Conservation (phyloP, 2,113 vertebrate species). For the Capricornis sumatraensis region DNA sequence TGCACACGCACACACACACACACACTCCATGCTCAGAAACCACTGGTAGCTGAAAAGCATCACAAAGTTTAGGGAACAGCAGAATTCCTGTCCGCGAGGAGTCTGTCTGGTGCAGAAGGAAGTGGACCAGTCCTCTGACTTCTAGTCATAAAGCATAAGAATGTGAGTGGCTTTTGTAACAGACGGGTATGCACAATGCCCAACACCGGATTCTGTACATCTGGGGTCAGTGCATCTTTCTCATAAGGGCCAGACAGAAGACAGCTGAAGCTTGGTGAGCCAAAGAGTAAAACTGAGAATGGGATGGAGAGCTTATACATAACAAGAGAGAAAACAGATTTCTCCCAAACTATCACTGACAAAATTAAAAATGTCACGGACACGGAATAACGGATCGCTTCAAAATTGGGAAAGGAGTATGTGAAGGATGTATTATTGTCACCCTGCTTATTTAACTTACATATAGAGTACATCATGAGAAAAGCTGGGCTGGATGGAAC, state of each 20-base stretch:
- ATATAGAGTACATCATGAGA: background rate
- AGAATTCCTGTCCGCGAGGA: background rate
- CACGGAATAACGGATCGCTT: accelerated
- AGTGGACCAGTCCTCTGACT: accelerated
- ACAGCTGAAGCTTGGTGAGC: background rate
- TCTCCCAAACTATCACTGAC: background rate
- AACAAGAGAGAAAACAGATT: background rate
- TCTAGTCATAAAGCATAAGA: background rate
- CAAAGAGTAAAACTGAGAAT: background rate
- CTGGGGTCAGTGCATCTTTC: background rate
- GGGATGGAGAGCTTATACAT: accelerated
- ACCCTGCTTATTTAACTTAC: background rate
- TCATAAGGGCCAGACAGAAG: background rate
- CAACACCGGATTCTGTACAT: background rate
- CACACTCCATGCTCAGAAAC: background rate
- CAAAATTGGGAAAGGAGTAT: background rate
- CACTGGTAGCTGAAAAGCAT: too few species aligned
- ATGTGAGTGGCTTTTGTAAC: accelerated
- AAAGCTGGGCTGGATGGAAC: background rate
- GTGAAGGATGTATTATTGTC: background rate
- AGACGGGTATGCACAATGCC: accelerated
- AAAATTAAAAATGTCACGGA: background rate
- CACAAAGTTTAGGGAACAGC: accelerated
- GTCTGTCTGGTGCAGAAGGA: background rate
- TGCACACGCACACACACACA: too few species aligned